Conservation (phyloP, 2,888 invertebrate genomes). For the Tetropium fuscum region DNA sequence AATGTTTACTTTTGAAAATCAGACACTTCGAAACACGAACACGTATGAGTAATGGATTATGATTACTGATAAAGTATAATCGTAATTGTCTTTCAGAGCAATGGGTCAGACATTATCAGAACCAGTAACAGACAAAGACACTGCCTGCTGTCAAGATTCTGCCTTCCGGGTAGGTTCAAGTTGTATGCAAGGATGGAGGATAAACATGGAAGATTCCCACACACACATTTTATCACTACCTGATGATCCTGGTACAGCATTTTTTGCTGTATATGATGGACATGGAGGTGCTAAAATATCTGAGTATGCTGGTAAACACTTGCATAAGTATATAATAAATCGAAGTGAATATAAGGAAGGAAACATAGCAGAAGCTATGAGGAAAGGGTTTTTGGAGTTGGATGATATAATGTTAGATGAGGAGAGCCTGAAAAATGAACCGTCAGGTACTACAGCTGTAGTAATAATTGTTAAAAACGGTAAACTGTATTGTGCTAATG, state of each 20-base stretch:
- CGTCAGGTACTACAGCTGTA: conserved; percentile 96
- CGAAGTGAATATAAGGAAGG: conserved; percentile 87
- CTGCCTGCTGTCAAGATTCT: conserved; percentile 82
- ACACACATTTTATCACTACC: conserved; percentile 93
- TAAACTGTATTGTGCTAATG: conserved; percentile 93
- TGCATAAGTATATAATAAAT: conserved; percentile 91
- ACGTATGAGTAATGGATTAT: conserved; percentile 20
- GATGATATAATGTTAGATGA: conserved; percentile 95
- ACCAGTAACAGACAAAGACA: conserved; percentile 92
- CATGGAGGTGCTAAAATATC: conserved; percentile 85
- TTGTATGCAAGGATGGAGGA: conserved; percentile 99
- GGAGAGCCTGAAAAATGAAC: conserved; percentile 88
- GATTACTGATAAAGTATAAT: conserved; percentile 14
- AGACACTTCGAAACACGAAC: background rate
- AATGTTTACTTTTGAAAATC: conserved; percentile 26
- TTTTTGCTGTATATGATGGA: conserved; percentile 97
- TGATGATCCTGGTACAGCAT: conserved; percentile 91
- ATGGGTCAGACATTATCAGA: conserved; percentile 99
- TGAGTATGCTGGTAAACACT: conserved; percentile 93
- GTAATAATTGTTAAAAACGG: conserved; percentile 86
- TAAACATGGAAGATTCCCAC: conserved; percentile 99
- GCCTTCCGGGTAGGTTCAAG: conserved; percentile 89
- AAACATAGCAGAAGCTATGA: conserved; percentile 86
- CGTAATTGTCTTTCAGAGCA: conserved; percentile 35
- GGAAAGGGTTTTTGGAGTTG: conserved; percentile 82